Evolutionary conservation across 2,888 invertebrate genomes (phyloP).

Genomic region (Diploptera punctata): DNA sequence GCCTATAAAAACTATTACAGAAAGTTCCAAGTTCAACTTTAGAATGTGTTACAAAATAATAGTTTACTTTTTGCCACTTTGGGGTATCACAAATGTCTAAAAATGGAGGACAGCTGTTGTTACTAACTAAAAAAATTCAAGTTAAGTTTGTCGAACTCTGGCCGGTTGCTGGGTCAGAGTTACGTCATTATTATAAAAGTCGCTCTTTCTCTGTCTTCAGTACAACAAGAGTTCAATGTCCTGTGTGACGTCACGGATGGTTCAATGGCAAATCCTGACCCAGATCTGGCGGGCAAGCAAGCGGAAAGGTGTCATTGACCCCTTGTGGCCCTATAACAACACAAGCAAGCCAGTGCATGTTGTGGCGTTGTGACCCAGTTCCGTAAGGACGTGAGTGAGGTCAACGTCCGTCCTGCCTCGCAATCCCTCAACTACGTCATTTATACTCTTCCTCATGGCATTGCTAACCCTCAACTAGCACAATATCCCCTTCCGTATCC

Average conservation of each 20-base stretch:
- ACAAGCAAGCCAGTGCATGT: too few species aligned
- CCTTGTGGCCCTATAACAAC: constrained; percentile 13
- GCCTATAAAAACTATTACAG: too few species aligned
- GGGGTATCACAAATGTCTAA: too few species aligned
- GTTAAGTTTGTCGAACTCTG: constrained; percentile 27
- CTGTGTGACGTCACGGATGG: constrained; percentile 26
- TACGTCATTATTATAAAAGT: constrained; percentile 16
- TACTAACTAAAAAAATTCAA: too few species aligned
- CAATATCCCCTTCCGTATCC: too few species aligned
- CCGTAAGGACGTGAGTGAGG: constrained; percentile 8
- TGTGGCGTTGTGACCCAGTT: constrained; percentile 27
- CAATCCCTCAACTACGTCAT: too few species aligned
- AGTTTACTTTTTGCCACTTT: too few species aligned
- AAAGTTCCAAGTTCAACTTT: too few species aligned
- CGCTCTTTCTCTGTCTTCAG: background rate
- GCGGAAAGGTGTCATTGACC: constrained; percentile 9
- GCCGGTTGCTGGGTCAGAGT: constrained; percentile 19
- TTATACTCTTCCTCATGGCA: too few species aligned
- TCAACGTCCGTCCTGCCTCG: constrained; percentile 24
- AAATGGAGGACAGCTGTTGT: too few species aligned
- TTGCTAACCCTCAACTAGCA: too few species aligned
- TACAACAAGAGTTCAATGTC: constrained; percentile 23
- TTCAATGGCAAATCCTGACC: constrained; percentile 31
- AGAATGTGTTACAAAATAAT: too few species aligned
- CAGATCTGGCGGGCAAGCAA: constrained; percentile 15